A percentile compares a stretch with the other conserved stretches of the same genome.
These are phyloP conservation scores for Venusia cambrica DNA, from an alignment of 2,888 invertebrate species.

Conservation along the genomic window DNA sequence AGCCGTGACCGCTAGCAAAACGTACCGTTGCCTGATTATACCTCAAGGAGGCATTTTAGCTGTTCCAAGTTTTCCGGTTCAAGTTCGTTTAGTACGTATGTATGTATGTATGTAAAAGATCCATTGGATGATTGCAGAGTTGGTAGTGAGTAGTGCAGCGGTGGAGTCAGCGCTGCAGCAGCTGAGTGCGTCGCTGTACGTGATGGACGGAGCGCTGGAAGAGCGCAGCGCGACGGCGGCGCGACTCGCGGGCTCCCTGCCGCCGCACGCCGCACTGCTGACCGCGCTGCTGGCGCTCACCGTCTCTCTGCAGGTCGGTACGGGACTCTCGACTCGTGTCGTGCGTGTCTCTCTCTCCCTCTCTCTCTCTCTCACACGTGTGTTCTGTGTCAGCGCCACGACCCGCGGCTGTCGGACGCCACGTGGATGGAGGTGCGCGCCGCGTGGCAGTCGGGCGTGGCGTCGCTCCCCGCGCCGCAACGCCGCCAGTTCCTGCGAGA, in stretches of 20 bases:
- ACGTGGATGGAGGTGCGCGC: conserved; percentile 79
- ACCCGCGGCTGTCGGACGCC: conserved; percentile 52
- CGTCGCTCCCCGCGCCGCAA: conserved; percentile 22
- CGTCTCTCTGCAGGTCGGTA: conserved; percentile 33
- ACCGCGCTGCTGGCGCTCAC: conserved; percentile 31
- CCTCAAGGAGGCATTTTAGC: too few species aligned
- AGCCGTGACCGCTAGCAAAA: too few species aligned
- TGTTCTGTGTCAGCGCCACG: conserved; percentile 37
- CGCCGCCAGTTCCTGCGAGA: conserved; percentile 12
- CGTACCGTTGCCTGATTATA: too few species aligned
- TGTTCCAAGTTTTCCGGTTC: too few species aligned
- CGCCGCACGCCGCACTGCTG: conserved; percentile 19
- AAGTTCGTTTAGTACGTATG: too few species aligned
- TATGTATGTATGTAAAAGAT: too few species aligned
- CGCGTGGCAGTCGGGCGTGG: conserved; percentile 76
- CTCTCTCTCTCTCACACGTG: too few species aligned
- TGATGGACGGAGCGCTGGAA: conserved; percentile 17
- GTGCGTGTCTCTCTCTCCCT: too few species aligned
- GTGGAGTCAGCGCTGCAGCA: conserved; percentile 29
- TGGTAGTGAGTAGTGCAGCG: conserved; percentile 34
- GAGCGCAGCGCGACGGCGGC: conserved; percentile 27
- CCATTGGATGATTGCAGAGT: conserved; percentile 35
- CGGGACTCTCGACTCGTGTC: too few species aligned
- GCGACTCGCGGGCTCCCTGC: conserved; percentile 32
- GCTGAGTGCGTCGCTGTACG: conserved; percentile 27